Conservation (phyloP, 2,888 invertebrate genomes). For the Scelioninae gen. 1 region DNA sequence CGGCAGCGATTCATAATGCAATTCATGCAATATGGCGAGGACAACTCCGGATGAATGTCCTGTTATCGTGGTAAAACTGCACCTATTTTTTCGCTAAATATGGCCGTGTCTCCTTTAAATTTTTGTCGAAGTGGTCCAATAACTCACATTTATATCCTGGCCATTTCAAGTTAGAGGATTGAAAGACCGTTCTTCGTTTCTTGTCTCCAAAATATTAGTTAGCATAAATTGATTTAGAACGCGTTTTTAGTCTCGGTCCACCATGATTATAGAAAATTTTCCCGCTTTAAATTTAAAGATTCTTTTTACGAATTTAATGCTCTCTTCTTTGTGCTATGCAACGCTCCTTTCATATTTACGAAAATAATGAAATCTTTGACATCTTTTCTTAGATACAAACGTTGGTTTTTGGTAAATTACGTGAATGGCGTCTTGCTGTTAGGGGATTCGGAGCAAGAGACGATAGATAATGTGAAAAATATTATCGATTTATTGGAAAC, state of each 20-base stretch:
- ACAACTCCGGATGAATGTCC: too few relatives aligned
- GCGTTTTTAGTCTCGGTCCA: constrained; percentile 52
- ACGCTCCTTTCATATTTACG: constrained; percentile 1
- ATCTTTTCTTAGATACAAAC: constrained; percentile 57
- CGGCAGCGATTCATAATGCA: too few relatives aligned
- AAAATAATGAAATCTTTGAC: constrained; percentile 7
- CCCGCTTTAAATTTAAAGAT: constrained; percentile 56
- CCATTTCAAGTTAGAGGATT: constrained; percentile 16
- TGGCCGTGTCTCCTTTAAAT: too few relatives aligned
- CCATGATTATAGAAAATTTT: constrained; percentile 43
- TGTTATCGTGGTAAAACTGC: too few relatives aligned
- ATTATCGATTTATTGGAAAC: too few relatives aligned
- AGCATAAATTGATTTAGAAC: constrained; percentile 50
- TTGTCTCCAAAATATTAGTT: constrained; percentile 27
- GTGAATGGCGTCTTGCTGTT: neutral
- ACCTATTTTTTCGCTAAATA: too few relatives aligned
- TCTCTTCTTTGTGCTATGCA: neutral
- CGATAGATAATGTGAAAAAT: too few relatives aligned
- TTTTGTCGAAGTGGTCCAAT: too few relatives aligned
- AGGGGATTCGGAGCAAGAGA: neutral
- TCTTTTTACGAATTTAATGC: constrained; percentile 18
- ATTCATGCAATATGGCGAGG: too few relatives aligned
- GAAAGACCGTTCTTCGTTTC: constrained; percentile 46
- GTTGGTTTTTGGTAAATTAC: neutral
- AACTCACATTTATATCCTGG: neutral